Evolutionary conservation across 1,140 invertebrate genomes (phyloP), one percentile per base, ranked within the genome.

Genomic region (Pogonognathellus flavescens): DNA sequence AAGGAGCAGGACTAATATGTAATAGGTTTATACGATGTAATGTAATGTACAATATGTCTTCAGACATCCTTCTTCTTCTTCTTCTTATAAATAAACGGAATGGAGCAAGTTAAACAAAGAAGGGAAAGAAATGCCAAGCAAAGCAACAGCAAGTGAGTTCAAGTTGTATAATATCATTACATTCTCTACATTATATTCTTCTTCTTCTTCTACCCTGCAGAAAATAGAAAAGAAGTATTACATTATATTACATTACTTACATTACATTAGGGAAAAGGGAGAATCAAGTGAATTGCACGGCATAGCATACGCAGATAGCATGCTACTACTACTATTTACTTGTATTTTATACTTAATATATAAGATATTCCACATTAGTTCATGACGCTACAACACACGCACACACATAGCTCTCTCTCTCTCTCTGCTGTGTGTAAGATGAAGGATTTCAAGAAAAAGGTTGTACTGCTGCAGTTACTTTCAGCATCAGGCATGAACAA

Each of bases 61-160:
- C 31, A 76, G 31, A 76, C 70, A 31, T 16, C 31, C 70, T 76
- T 41, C 31, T 41, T 6, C 2, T 41, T 41, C 31, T 41, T 41
- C 70, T 76, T 76, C 70, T 41, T 76, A 76, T 76, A 76, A 76
- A 76, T 76, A 76, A 76, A 76, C 31, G 66, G 31, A 72, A 6
- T 72, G 14, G 49, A 31, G 0, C 14, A 14, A 66, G 22, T 11
- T 25, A 66, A 25, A 14, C 8, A 25, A 10, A 25, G 31, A 76
- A 76, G 70, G 70, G 70, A 76, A 50, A 76, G 70, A 76, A 76
- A 76, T 18, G 62, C 25, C 62, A 66, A 66, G 20, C 22, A 76
- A 31, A 50, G 70, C 31, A 76, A 50, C n/a, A 41, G 6, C 31
- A 41, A 16, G 4, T 76, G 31, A 76, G 14, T 8, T 76, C 31